Percentiles rank a stretch among this genome's conserved stretches.
phyloP scores from a whole-genome alignment of 2,888 invertebrate species.

The Polietes domitor region DNA sequence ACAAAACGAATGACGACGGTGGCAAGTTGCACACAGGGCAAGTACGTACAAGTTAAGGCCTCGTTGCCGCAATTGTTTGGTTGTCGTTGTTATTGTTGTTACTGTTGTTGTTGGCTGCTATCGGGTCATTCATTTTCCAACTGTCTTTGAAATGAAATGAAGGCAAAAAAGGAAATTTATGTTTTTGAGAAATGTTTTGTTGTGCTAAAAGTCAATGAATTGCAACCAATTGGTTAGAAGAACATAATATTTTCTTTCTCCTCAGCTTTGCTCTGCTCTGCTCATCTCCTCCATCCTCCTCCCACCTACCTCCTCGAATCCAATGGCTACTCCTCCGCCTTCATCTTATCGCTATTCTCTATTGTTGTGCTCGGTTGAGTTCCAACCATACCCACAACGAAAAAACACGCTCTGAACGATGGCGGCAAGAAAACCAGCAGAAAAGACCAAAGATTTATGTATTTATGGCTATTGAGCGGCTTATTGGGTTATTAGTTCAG shows the following conservation, averaged over 20 bases:
- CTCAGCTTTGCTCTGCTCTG: slow-evolving; percentile 3
- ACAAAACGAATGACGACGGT: neutral
- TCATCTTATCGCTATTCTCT: neutral
- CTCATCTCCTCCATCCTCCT: neutral
- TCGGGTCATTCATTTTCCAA: slow-evolving; percentile 49
- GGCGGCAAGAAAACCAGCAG: neutral
- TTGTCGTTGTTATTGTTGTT: neutral
- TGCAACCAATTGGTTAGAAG: slow-evolving; percentile 75
- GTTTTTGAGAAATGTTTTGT: slow-evolving; percentile 72
- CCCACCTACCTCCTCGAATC: no score
- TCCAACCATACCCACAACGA: neutral
- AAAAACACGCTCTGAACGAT: neutral
- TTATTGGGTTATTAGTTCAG: slow-evolving; percentile 63
- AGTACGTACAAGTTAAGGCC: neutral
- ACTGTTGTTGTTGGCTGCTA: neutral
- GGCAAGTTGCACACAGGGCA: neutral
- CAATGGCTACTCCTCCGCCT: neutral
- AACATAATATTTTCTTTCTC: slow-evolving; percentile 53
- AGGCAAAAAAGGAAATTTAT: slow-evolving; percentile 72
- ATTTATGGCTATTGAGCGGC: slow-evolving; percentile 52
- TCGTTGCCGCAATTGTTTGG: neutral
- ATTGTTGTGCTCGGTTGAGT: slow-evolving; percentile 1
- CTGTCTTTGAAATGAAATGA: slow-evolving; percentile 47
- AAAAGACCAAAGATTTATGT: slow-evolving; percentile 55
- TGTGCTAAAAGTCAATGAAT: slow-evolving; percentile 76